Conservation (phyloP, 2,113 vertebrate genomes). For the Meriones unguiculatus region DNA sequence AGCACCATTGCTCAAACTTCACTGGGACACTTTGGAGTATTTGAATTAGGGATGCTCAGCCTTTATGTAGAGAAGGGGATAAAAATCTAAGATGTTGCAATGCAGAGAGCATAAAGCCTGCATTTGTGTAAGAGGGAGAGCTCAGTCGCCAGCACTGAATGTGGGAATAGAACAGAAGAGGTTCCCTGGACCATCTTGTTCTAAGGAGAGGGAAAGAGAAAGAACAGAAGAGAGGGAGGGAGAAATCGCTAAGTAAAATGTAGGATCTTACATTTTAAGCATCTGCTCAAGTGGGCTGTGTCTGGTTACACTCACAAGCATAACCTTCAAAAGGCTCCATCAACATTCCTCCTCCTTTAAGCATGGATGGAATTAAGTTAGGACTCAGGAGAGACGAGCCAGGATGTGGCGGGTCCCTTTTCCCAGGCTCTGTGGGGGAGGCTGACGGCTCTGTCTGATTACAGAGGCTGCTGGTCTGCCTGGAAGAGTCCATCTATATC, state of each 20-base stretch:
- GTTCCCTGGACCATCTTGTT: background rate
- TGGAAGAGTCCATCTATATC: slow-evolving; percentile 95
- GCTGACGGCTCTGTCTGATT: slow-evolving; percentile 76
- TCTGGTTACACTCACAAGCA: rapidly evolving
- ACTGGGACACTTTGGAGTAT: background rate
- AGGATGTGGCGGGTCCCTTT: background rate
- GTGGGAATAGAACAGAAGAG: background rate
- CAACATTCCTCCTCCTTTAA: background rate
- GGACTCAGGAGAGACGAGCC: background rate
- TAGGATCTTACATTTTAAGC: background rate
- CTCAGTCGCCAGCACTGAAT: background rate
- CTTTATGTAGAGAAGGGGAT: background rate
- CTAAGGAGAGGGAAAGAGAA: background rate
- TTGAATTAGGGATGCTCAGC: background rate
- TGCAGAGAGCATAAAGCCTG: background rate
- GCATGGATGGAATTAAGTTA: background rate
- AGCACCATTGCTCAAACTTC: background rate
- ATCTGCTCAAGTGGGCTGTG: background rate
- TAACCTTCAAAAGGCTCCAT: background rate
- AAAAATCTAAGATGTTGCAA: background rate
- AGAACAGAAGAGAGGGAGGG: too few relatives aligned
- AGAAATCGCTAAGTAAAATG: background rate
- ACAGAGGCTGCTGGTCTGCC: slow-evolving; percentile 94
- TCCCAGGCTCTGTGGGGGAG: background rate
- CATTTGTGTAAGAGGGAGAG: background rate